These are phyloP conservation scores for Potamarius usumacintae DNA, from an alignment of 2,113 vertebrate species.

Conservation along the genomic window DNA sequence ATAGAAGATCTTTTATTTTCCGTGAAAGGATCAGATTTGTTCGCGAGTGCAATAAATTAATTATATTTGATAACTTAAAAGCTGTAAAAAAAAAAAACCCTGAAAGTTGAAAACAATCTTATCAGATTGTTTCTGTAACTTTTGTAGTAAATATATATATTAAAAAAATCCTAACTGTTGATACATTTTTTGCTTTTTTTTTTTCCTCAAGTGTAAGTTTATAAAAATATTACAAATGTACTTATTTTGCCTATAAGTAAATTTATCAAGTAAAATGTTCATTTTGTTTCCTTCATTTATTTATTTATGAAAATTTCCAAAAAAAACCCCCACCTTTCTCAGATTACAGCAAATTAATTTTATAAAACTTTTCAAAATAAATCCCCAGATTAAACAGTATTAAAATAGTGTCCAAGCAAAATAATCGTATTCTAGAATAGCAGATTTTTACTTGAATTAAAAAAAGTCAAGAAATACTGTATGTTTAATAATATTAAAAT, in stretches of 20 bases:
- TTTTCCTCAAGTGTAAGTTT: neutral
- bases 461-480: no score
- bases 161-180: neutral
- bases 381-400: no score
- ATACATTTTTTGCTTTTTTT: no score
- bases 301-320: neutral
- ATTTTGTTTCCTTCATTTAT: neutral
- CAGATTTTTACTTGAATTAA: no score
- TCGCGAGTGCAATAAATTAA: neutral
- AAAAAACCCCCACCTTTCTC: neutral
- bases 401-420: no score
- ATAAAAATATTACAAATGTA: neutral
- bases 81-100: neutral
- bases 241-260: neutral
- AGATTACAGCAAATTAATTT: no score
- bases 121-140: neutral
- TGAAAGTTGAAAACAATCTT: neutral
- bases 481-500: no score
- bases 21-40: neutral
- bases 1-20: neutral
- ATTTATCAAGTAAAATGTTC: neutral
- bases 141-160: neutral
- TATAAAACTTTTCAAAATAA: no score
- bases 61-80: neutral
- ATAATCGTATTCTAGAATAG: no score